Evolutionary conservation across 2,113 vertebrate species (phyloP).

Genomic region (Fregata magnificens): DNA sequence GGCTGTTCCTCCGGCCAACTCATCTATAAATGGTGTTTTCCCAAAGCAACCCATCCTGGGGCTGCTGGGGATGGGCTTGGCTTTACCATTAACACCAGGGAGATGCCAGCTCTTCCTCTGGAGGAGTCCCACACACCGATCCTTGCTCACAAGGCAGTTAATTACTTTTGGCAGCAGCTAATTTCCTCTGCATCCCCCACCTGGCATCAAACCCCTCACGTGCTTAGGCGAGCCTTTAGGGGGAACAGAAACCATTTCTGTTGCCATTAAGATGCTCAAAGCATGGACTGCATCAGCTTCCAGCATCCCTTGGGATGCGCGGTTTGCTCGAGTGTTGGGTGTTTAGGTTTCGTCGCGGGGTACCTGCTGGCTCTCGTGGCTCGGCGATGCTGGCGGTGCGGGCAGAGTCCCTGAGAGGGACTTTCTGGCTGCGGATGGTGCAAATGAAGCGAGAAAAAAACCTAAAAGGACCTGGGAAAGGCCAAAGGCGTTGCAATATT

Average conservation of each 20-base stretch:
- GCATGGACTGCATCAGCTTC: background rate
- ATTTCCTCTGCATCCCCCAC: background rate
- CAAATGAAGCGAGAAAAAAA: background rate
- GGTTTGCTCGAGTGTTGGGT: background rate
- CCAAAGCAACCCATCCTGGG: background rate
- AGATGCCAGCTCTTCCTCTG: background rate
- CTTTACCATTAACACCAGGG: background rate
- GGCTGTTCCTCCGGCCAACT: background rate
- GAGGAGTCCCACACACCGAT: accelerated
- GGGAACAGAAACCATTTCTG: background rate
- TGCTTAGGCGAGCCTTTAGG: background rate
- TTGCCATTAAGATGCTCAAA: background rate
- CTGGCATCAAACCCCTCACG: background rate
- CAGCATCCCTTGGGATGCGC: background rate
- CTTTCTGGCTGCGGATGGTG: background rate
- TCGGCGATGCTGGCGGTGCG: accelerated
- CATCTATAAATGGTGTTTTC: accelerated
- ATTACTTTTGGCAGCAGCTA: background rate
- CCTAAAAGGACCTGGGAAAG: background rate
- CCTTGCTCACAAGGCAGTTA: background rate
- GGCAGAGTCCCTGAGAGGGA: background rate
- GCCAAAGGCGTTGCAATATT: background rate
- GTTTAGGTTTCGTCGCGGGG: background rate
- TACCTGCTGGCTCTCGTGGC: background rate
- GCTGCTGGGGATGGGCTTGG: background rate